A percentile compares a stretch with the other conserved stretches of the same genome.
Conservation (phyloP, 2,113 vertebrate species). For the Rhinoderma darwinii region DNA sequence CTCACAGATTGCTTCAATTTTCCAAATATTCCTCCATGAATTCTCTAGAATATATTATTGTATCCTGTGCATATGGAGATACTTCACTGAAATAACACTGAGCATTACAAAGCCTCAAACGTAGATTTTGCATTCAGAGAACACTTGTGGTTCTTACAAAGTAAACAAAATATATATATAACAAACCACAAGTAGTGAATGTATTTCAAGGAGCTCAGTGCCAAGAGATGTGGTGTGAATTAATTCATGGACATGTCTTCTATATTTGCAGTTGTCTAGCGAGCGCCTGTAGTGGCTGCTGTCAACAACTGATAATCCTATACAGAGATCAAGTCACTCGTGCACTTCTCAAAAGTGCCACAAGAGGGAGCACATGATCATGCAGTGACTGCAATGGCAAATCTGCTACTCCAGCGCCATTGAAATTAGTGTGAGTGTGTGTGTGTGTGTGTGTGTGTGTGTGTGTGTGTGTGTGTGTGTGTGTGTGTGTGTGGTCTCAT, state of each 20-base stretch:
- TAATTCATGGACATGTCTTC: background rate
- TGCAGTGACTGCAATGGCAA: too few relatives aligned
- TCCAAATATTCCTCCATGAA: background rate
- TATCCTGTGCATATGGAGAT: background rate
- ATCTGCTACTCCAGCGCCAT: too few relatives aligned
- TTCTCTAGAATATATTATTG: background rate
- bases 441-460: too few relatives aligned
- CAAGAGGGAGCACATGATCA: slow-evolving; percentile 41
- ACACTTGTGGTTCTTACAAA: background rate
- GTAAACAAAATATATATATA: background rate
- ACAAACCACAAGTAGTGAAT: background rate
- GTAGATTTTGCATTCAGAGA: background rate
- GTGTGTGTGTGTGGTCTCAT: too few relatives aligned
- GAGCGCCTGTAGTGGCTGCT: background rate
- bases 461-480: too few relatives aligned
- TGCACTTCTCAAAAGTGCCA: background rate
- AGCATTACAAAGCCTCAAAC: background rate
- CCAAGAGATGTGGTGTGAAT: background rate
- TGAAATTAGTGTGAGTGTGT: too few relatives aligned
- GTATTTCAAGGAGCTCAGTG: background rate
- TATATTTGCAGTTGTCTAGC: background rate
- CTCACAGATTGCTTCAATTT: background rate
- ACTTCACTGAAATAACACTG: background rate
- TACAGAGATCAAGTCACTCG: background rate
- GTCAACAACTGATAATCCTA: background rate